Evolutionary conservation across 2,113 vertebrate species (phyloP), one percentile per base, ranked within the genome.

Genomic region (Nothoprocta perdicaria): DNA sequence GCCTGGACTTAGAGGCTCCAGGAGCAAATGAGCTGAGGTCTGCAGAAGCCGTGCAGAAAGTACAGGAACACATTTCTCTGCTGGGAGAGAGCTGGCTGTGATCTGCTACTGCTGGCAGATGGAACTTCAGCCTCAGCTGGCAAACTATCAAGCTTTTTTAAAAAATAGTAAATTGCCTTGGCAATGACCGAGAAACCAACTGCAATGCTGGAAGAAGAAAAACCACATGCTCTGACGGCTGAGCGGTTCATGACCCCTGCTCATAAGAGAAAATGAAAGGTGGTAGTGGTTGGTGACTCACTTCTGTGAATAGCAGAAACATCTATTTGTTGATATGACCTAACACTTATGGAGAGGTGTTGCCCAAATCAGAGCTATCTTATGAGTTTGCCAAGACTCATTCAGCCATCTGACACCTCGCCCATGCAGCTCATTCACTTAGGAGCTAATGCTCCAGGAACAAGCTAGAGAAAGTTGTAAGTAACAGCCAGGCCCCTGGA

Each of bases 101-200:
- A 92, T 94, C 63, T 91, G 15, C 72, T 91, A 6, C 38, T 77
- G 73, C 84, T 95, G 88, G 85, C 93, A 96, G 93, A 94, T 91
- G 93, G 93, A 95, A 76, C 50, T 80, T 89, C 82, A 86, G 85
- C 85, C 88, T 91, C 93, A 89, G 79, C 85, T 96, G 94, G 94
- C 85, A 91, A 95, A 80, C 82, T 89, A 85, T 92, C 81, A 95
- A 55, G 61, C 52, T 85, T 83, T 67, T 2, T 68, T 89, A 95
- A 94, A 92, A 84, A 72, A 18, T 24, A 89, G 93, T 60, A 80
- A 95, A 94, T 73, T 74, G 63, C 58, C 82, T 91, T 95, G 94
- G 94, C 90, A 35, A 27, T 40, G 80, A 94, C 82, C 63, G n/a
- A 52, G 27, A 95, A 95, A 91, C 82, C 88, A 92, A 94, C 33